Conservation (phyloP, 2,888 invertebrate species). For the Catocala fraxini region DNA sequence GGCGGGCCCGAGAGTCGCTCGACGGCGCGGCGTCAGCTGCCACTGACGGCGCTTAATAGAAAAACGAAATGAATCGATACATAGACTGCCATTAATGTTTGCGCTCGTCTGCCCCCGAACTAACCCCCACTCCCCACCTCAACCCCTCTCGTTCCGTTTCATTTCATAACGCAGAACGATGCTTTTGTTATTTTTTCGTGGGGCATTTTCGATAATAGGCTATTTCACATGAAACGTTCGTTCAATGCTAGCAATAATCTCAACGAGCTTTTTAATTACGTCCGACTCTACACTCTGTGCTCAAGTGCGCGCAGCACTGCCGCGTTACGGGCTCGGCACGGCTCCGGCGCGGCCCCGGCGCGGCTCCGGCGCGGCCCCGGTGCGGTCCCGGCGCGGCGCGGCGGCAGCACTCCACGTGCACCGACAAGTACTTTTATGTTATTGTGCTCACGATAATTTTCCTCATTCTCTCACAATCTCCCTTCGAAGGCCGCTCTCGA, state of each 20-base stretch:
- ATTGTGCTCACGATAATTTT: constrained; percentile 39
- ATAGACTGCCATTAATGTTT: constrained; percentile 50
- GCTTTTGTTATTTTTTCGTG: constrained; percentile 51
- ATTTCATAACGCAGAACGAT: constrained; percentile 50
- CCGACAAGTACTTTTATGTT: constrained; percentile 23
- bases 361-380: too few species aligned
- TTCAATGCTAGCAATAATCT: constrained; percentile 48
- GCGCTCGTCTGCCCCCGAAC: constrained; percentile 36
- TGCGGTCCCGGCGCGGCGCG: background rate
- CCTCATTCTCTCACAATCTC: constrained; percentile 33
- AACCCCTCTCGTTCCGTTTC: constrained; percentile 46
- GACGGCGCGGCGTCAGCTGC: constrained; percentile 66
- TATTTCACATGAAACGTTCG: constrained; percentile 55
- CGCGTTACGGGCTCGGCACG: constrained; percentile 20
- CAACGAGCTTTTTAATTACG: constrained; percentile 58
- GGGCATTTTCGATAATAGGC: constrained; percentile 60
- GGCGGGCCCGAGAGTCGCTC: constrained; percentile 11
- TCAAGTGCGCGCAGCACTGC: constrained; percentile 12
- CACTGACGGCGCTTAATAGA: constrained; percentile 62
- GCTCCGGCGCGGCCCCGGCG: too few species aligned
- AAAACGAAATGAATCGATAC: constrained; percentile 63
- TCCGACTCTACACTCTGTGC: constrained; percentile 44
- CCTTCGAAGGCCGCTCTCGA: constrained; percentile 24
- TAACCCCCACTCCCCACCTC: constrained; percentile 7
- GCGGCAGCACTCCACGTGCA: constrained; percentile 21